phyloP scores from a whole-genome alignment of 2,888 invertebrate genomes.

The Agonopterix alstromeriana region DNA sequence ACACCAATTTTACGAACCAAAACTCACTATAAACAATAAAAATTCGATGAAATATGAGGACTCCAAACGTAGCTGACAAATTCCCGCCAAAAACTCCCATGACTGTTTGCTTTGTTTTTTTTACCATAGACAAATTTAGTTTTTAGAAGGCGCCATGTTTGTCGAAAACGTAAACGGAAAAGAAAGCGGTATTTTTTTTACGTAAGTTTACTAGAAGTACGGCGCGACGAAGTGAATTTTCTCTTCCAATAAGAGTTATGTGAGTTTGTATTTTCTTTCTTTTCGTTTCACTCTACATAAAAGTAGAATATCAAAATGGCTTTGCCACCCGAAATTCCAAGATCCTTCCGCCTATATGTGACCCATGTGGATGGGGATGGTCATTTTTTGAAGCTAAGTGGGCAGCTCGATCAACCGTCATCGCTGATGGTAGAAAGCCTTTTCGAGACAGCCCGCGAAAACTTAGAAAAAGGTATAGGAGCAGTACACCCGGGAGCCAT shows the following conservation, averaged over 20 bases:
- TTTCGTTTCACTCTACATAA: not conserved
- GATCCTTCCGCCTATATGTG: slow-evolving; percentile 69
- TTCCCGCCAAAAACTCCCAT: no score
- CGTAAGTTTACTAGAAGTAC: slow-evolving; percentile 34
- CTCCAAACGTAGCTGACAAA: no score
- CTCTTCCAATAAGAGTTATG: slow-evolving; percentile 36
- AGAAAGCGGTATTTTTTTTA: slow-evolving; percentile 53
- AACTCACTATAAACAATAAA: no score
- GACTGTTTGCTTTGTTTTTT: no score
- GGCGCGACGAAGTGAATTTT: slow-evolving; percentile 22
- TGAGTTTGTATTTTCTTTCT: slow-evolving; percentile 22
- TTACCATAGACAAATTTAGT: not conserved
- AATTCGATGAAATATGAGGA: no score
- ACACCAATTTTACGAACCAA: no score
- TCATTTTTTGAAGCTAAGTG: slow-evolving; percentile 83
- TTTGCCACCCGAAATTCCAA: slow-evolving; percentile 38
- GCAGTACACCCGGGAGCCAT: slow-evolving; percentile 64
- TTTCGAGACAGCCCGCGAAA: slow-evolving; percentile 50
- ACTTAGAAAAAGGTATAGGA: slow-evolving; percentile 61
- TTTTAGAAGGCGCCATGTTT: slow-evolving; percentile 46
- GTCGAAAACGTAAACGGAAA: slow-evolving; percentile 62
- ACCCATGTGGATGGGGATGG: slow-evolving; percentile 83
- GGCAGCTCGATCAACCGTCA: slow-evolving; percentile 79
- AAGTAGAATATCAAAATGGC: slow-evolving; percentile 34
- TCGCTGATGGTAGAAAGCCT: slow-evolving; percentile 75